Evolutionary conservation across 2,113 vertebrate species (phyloP).

Genomic region (Syngnathus floridae): DNA sequence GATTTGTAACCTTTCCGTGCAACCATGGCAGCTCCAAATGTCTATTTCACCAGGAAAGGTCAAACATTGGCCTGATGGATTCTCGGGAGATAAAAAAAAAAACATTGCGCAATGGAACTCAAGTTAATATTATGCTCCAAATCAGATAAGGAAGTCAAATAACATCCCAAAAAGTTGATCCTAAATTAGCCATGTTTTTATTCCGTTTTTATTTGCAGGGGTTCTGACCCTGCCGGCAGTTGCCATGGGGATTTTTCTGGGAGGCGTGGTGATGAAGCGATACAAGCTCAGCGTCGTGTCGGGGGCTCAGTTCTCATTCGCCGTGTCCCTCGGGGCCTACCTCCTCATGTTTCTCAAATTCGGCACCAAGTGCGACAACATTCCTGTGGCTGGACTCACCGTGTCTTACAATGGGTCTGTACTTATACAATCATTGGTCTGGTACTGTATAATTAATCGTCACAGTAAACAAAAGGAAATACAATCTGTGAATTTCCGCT

Average conservation of each 20-base stretch:
- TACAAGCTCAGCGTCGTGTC: constrained; percentile 75
- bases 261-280: constrained; percentile 83
- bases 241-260: constrained; percentile 76
- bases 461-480: too few relatives aligned
- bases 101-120: not conserved
- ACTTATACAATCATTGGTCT: not conserved
- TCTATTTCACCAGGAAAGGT: not conserved
- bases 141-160: not conserved
- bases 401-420: constrained; percentile 81
- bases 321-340: constrained; percentile 58
- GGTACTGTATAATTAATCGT: not conserved
- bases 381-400: constrained; percentile 79
- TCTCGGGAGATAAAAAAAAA: not conserved
- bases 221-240: constrained; percentile 71
- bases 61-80: not conserved
- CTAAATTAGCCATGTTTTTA: not conserved
- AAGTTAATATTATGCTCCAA: not conserved
- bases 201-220: constrained; percentile 60
- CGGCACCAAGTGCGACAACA: constrained; percentile 76
- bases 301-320: constrained; percentile 72
- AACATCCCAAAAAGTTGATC: not conserved
- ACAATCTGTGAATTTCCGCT: not conserved
- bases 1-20: not conserved
- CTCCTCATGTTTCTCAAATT: constrained; percentile 54
- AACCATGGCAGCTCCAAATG: not conserved